These are phyloP conservation scores for Acleris sparsana DNA, from an alignment of 2,888 invertebrate species.

Conservation along the genomic window DNA sequence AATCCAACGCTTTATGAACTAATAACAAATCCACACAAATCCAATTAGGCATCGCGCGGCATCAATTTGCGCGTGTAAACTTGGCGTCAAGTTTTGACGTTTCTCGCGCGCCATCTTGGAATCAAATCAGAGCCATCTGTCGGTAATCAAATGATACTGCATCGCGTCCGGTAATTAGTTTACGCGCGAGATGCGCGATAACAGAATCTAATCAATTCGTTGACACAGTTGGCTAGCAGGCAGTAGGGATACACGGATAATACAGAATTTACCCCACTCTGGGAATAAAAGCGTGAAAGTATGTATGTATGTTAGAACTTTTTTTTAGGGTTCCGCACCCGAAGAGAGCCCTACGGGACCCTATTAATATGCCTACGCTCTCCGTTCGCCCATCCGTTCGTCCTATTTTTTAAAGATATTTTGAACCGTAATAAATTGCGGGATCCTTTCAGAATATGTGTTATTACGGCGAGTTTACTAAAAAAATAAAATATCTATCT, in stretches of 20 bases:
- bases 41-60: slow-evolving; percentile 65
- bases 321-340: too few relatives aligned
- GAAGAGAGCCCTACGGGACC: too few relatives aligned
- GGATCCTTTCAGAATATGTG: too few relatives aligned
- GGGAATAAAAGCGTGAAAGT: too few relatives aligned
- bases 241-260: not conserved
- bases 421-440: too few relatives aligned
- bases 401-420: too few relatives aligned
- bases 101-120: slow-evolving; percentile 53
- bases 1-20: slow-evolving; percentile 49
- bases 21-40: slow-evolving; percentile 72
- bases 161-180: slow-evolving; percentile 70
- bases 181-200: slow-evolving; percentile 57
- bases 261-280: too few relatives aligned
- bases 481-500: too few relatives aligned
- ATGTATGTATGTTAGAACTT: too few relatives aligned
- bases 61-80: slow-evolving; percentile 63
- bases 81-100: slow-evolving; percentile 58
- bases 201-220: slow-evolving; percentile 36
- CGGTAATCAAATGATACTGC: slow-evolving; percentile 78
- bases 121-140: slow-evolving; percentile 76
- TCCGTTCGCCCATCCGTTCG: too few relatives aligned
- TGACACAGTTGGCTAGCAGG: not conserved
- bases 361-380: too few relatives aligned
- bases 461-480: too few relatives aligned